These are phyloP conservation scores for Lepidochitona cinerea DNA, from an alignment of 2,888 invertebrate genomes.

Conservation along the genomic window DNA sequence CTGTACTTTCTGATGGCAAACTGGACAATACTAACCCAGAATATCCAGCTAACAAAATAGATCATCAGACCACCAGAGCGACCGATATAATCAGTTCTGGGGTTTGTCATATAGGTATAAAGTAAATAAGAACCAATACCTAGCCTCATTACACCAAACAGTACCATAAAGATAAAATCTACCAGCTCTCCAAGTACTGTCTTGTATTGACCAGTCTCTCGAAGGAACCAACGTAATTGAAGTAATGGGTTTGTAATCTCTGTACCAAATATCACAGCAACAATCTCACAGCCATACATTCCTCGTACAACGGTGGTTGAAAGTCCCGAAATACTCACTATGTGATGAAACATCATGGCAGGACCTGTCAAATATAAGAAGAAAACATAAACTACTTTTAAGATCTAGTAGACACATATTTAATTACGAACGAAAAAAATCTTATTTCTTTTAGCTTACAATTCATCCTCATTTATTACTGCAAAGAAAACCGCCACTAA, in stretches of 20 bases:
- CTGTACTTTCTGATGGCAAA: conserved; percentile 61
- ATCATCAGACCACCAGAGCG: conserved; percentile 57
- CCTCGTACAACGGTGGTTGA: conserved; percentile 45
- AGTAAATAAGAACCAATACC: conserved; percentile 57
- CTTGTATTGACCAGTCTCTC: conserved; percentile 47
- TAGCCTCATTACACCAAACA: conserved; percentile 63
- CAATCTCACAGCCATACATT: conserved; percentile 64
- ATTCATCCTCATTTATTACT: too few relatives aligned
- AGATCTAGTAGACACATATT: too few relatives aligned
- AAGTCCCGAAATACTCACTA: conserved; percentile 60
- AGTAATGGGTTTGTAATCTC: conserved; percentile 69
- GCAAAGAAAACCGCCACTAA: too few relatives aligned
- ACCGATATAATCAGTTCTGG: conserved; percentile 54
- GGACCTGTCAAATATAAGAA: conserved; percentile 61
- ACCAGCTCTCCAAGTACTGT: conserved; percentile 53
- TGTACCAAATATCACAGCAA: conserved; percentile 65
- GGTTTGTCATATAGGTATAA: conserved; percentile 53
- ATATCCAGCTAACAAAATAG: conserved; percentile 65
- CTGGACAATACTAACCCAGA: conserved; percentile 61
- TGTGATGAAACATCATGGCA: conserved; percentile 68
- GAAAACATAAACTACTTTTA: too few relatives aligned
- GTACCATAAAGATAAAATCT: conserved; percentile 60
- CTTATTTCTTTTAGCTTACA: too few relatives aligned
- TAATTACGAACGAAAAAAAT: too few relatives aligned
- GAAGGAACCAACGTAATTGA: conserved; percentile 68